phyloP scores from a whole-genome alignment of 2,797 vertebrate species.

The Pangasius mekongensis region DNA sequence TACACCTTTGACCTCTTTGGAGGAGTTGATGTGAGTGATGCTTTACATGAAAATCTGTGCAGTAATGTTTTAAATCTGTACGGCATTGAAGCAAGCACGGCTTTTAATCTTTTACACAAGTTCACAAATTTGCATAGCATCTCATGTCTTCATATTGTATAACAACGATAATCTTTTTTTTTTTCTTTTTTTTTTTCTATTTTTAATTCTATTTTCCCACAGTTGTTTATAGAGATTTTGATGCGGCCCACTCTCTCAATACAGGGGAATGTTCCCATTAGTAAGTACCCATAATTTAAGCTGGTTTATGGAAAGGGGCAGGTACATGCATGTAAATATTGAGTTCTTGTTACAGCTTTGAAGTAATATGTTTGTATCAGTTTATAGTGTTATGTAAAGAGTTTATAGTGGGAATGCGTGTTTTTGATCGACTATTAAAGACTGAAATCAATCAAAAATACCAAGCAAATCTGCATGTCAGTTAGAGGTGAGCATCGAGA shows the following conservation, averaged over 20 bases:
- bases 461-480: background rate
- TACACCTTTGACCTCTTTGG: constrained; percentile 98
- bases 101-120: background rate
- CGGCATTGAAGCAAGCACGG: background rate
- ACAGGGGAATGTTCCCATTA: constrained; percentile 92
- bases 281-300: constrained; percentile 75
- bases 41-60: background rate
- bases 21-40: constrained; percentile 91
- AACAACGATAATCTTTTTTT: too few species aligned
- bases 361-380: background rate
- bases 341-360: background rate
- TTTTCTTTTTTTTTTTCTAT: background rate
- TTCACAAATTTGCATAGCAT: too few species aligned
- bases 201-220: constrained; percentile 24
- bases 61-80: background rate
- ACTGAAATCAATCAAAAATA: background rate
- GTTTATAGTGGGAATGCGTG: background rate
- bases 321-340: background rate
- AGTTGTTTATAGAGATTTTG: constrained; percentile 97
- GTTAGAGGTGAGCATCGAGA: background rate
- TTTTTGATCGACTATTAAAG: background rate
- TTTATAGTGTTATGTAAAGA: background rate
- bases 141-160: background rate
- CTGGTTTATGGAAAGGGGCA: background rate
- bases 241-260: constrained; percentile 95